Percentiles rank a stretch among this genome's conserved stretches.
Conservation (phyloP, 2,113 vertebrate species). For the Notarius lentiginosus region DNA sequence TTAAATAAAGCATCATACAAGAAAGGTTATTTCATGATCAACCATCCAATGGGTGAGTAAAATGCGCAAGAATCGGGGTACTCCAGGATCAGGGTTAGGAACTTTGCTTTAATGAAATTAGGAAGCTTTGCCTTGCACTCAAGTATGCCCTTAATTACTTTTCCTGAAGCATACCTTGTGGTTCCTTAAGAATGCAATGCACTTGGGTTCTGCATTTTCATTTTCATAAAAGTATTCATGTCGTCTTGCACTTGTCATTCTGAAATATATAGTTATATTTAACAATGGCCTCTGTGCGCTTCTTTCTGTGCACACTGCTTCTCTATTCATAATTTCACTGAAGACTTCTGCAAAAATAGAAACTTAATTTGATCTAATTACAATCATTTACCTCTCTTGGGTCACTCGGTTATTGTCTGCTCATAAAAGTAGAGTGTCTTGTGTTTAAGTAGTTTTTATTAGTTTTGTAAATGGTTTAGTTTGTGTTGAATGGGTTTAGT, state of each 20-base stretch:
- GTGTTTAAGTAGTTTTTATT: neutral
- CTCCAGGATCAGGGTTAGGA: neutral
- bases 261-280: slow-evolving; percentile 1
- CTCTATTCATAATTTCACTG: neutral
- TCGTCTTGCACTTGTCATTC: neutral
- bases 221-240: slow-evolving; percentile 11
- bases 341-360: neutral
- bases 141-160: neutral
- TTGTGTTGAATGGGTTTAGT: neutral
- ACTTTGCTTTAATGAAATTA: neutral
- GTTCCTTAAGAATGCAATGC: neutral
- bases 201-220: neutral
- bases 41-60: neutral
- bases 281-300: neutral
- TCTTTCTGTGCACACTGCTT: neutral
- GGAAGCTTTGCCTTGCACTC: neutral
- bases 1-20: neutral
- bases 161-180: neutral
- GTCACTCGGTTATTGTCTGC: neutral
- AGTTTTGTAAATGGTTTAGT: neutral
- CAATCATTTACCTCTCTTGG: neutral
- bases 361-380: neutral
- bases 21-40: neutral
- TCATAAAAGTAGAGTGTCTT: neutral
- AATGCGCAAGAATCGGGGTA: neutral